Base-by-base conservation (phyloP, 2,797 vertebrate species). In the Phoeniculus purpureus region DNA sequence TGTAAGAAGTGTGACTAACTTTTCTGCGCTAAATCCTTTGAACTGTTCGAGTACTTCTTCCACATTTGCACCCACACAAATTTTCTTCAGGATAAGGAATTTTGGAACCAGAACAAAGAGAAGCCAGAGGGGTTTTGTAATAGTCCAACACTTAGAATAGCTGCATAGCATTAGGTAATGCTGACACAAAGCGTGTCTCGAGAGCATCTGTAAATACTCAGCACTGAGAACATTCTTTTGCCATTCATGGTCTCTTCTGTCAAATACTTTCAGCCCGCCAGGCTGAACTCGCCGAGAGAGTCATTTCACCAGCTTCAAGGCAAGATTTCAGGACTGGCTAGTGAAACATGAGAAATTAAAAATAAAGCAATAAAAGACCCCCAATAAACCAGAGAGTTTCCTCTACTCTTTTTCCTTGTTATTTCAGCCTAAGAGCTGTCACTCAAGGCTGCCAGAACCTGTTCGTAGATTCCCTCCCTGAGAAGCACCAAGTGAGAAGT, bases 21-120 rank as follows among this genome's bases (percentile, higher is more conserved):
- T 74, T 82, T 91, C 70, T 62, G 62, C 37, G 78, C 89, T 82
- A 87, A 83, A 85, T 59, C 40, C 73, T 87, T 74, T 74, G 43
- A 85, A 82, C 51, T 34, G 9, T 47, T 62, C 31, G 32, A 52
- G 21, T 77, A 64, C 40, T 67, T 85, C 65, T 87, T 87, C 79
- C 65, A 85, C 45, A 66, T 89, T 83, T 85, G 43, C 29, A 83
- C 66, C 55, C 61, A 78, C 32, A 68, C 5, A 15, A 34, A 59
- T 81, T 92, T 90, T 75, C 70, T 91, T 85, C 50, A 72, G 70
- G 58, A 81, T 2, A 78, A n/a, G 56, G 89, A 91, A 91, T 61
- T 78, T 59, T 91, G 55, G 55, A 87, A 83, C 31, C 21, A 48
- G 32, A 92, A 72, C 70, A 87, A 85, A 87, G 61, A 87, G 29